Conservation (phyloP, 1,140 invertebrate species). For the Chironomus tepperi region DNA sequence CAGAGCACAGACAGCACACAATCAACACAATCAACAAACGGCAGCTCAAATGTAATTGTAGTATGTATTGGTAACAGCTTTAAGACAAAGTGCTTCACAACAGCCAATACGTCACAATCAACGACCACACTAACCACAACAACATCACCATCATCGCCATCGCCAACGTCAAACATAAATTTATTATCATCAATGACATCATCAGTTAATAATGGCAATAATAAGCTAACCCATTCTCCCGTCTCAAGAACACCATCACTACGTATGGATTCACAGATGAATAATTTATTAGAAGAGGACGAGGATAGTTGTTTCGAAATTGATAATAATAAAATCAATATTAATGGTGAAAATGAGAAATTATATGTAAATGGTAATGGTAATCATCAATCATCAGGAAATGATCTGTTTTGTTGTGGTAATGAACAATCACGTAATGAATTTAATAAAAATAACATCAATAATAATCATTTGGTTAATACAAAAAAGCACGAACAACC, state of each 20-base stretch:
- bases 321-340: not conserved
- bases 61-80: slow-evolving; percentile 10
- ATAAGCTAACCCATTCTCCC: no score
- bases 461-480: not conserved
- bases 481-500: not conserved
- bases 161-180: not conserved
- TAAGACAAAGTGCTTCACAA: slow-evolving; percentile 5
- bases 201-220: not conserved
- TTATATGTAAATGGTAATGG: not conserved
- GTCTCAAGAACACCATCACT: no score
- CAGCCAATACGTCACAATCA: not conserved
- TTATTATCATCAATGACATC: not conserved
- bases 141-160: not conserved
- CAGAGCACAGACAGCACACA: slow-evolving; percentile 9
- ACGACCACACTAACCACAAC: not conserved
- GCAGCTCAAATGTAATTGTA: slow-evolving; percentile 15
- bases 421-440: not conserved
- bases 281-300: slow-evolving; percentile 7
- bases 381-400: not conserved
- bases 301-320: not conserved
- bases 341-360: not conserved
- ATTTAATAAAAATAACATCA: not conserved
- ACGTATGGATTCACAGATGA: not conserved
- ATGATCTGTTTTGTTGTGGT: not conserved
- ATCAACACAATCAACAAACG: slow-evolving; percentile 3